Conservation (phyloP, 2,888 invertebrate genomes). For the Yponomeuta sedellus region DNA sequence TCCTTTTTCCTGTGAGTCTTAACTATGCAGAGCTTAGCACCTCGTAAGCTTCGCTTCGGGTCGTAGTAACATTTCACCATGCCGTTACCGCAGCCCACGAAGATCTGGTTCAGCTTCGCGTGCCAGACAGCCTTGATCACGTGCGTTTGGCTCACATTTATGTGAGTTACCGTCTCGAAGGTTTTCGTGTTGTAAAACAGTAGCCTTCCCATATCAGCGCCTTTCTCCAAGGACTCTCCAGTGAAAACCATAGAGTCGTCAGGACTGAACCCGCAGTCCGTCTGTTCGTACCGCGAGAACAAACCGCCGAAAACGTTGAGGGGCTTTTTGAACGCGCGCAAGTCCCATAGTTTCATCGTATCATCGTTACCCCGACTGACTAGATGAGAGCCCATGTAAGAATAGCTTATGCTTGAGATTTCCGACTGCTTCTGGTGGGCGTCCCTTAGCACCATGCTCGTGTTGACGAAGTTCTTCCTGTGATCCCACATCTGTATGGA, state of each 20-base stretch:
- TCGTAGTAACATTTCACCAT: constrained; percentile 94
- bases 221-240: constrained; percentile 86
- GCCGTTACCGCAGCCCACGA: constrained; percentile 94
- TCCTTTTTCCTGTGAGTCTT: constrained; percentile 87
- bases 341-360: constrained; percentile 96
- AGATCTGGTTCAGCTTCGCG: constrained; percentile 97
- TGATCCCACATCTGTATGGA: constrained; percentile 99
- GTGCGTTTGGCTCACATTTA: constrained; percentile 87
- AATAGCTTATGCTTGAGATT: constrained; percentile 90
- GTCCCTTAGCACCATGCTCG: constrained; percentile 83
- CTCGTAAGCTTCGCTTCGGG: constrained; percentile 88
- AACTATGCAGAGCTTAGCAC: constrained; percentile 92
- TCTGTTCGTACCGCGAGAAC: constrained; percentile 90
- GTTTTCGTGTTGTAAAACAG: constrained; percentile 88
- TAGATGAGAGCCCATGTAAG: constrained; percentile 87
- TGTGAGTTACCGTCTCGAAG: constrained; percentile 83
- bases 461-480: constrained; percentile 92
- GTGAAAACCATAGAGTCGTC: constrained; percentile 93
- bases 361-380: constrained; percentile 93
- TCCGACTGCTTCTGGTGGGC: constrained; percentile 89
- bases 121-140: constrained; percentile 96
- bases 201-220: constrained; percentile 79
- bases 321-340: constrained; percentile 87
- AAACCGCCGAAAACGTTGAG: constrained; percentile 81
- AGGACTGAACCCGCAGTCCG: constrained; percentile 92